Conservation (phyloP, 2,888 invertebrate genomes). For the Terebella lapidaria region DNA sequence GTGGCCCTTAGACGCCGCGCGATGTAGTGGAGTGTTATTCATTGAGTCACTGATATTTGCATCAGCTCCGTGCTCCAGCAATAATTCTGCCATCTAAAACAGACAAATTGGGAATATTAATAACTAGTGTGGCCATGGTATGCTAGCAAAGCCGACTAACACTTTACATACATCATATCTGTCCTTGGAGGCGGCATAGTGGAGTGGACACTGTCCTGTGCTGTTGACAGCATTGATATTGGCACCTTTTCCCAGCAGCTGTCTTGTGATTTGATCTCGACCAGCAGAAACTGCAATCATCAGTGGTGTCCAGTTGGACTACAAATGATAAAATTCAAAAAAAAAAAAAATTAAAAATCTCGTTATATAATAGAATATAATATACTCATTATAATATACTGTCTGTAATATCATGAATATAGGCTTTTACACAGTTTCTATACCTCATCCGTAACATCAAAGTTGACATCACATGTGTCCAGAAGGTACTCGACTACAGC, state of each 20-base stretch:
- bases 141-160: too few relatives aligned
- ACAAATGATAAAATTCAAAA: not conserved
- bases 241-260: slow-evolving; percentile 66
- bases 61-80: slow-evolving; percentile 67
- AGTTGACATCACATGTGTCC: slow-evolving; percentile 58
- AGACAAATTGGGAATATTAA: not conserved
- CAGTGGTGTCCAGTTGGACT: slow-evolving; percentile 65
- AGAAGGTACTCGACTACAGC: slow-evolving; percentile 69
- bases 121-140: too few relatives aligned
- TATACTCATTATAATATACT: not conserved
- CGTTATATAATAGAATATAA: not conserved
- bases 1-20: slow-evolving; percentile 75
- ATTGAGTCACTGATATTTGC: slow-evolving; percentile 59
- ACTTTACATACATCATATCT: slow-evolving; percentile 60
- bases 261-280: slow-evolving; percentile 63
- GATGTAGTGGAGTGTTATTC: slow-evolving; percentile 63
- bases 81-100: slow-evolving; percentile 63
- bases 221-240: slow-evolving; percentile 68
- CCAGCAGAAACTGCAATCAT: slow-evolving; percentile 78
- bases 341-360: not conserved
- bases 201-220: slow-evolving; percentile 74
- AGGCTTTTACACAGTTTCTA: too few relatives aligned
- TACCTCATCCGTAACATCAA: slow-evolving; percentile 75
- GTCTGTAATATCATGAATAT: too few relatives aligned
- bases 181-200: slow-evolving; percentile 82